Conservation (phyloP, 2,888 invertebrate genomes). For the Amiota mariae region DNA sequence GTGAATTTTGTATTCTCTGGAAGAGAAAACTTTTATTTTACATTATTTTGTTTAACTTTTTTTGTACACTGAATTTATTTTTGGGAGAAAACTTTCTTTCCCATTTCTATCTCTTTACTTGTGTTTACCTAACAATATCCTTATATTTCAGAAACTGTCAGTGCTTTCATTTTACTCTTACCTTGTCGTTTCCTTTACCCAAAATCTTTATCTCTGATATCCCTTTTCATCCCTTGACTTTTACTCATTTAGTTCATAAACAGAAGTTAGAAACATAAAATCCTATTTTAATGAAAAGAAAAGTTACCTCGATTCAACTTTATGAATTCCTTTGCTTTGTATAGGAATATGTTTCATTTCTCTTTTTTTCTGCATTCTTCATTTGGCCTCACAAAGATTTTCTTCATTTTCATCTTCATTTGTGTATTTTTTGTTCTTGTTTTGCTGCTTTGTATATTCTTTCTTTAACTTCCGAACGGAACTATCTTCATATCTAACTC, state of each 20-base stretch:
- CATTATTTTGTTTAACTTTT: neutral
- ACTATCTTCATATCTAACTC: neutral
- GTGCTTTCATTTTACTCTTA: too few relatives aligned
- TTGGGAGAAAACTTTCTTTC: slow-evolving; percentile 1
- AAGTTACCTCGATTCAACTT: slow-evolving; percentile 68
- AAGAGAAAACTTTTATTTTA: neutral
- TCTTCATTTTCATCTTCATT: neutral
- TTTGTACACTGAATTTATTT: slow-evolving; percentile 1
- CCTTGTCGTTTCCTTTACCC: too few relatives aligned
- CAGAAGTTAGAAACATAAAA: slow-evolving; percentile 12
- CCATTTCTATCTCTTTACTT: too few relatives aligned
- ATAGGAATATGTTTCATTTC: neutral
- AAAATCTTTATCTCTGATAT: too few relatives aligned
- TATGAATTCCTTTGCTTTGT: slow-evolving; percentile 53
- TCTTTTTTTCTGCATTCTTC: slow-evolving; percentile 54
- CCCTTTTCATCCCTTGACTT: too few relatives aligned
- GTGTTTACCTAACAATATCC: too few relatives aligned
- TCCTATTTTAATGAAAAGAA: slow-evolving; percentile 60
- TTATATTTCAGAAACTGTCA: too few relatives aligned
- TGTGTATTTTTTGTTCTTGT: neutral
- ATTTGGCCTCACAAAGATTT: slow-evolving; percentile 47
- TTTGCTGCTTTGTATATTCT: slow-evolving; percentile 6
- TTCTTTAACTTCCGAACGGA: neutral
- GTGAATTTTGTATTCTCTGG: neutral
- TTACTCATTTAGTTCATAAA: neutral